Conservation (phyloP, 2,888 invertebrate genomes). For the Limnephilus marmoratus region DNA sequence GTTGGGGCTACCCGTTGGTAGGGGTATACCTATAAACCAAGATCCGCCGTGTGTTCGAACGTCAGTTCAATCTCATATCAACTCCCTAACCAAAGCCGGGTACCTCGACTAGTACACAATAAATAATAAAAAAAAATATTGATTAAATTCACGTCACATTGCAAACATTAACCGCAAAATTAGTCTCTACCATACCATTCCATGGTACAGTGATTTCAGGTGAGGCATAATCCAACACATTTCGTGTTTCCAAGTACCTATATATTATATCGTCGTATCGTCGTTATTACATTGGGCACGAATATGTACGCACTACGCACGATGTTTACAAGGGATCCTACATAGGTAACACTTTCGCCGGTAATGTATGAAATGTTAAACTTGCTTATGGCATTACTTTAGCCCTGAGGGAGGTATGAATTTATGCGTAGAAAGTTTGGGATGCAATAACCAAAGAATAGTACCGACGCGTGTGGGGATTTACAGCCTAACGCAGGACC, state of each 20-base stretch:
- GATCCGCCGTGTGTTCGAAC: too few relatives aligned
- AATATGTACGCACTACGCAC: background rate
- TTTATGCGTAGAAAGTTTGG: slow-evolving; percentile 2
- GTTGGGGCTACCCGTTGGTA: too few relatives aligned
- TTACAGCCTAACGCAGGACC: background rate
- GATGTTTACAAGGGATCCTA: slow-evolving; percentile 28
- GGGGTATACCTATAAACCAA: too few relatives aligned
- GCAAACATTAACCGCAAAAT: background rate
- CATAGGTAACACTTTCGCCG: slow-evolving; percentile 31
- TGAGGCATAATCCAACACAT: background rate
- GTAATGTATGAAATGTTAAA: slow-evolving; percentile 47
- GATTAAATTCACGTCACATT: background rate
- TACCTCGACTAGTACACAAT: too few relatives aligned
- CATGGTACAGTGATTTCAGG: background rate
- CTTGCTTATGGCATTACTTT: slow-evolving; percentile 41
- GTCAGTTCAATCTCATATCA: too few relatives aligned
- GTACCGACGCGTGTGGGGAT: slow-evolving; percentile 5
- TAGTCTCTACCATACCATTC: background rate
- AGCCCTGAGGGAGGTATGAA: slow-evolving; percentile 37
- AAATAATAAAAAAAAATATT: too few relatives aligned
- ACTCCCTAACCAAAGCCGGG: too few relatives aligned
- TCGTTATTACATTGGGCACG: background rate
- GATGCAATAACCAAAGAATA: slow-evolving; percentile 28
- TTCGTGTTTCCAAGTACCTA: background rate
- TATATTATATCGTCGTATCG: background rate